Evolutionary conservation across 2,113 vertebrate genomes (phyloP).

Genomic region (Nesoenas mayeri): DNA sequence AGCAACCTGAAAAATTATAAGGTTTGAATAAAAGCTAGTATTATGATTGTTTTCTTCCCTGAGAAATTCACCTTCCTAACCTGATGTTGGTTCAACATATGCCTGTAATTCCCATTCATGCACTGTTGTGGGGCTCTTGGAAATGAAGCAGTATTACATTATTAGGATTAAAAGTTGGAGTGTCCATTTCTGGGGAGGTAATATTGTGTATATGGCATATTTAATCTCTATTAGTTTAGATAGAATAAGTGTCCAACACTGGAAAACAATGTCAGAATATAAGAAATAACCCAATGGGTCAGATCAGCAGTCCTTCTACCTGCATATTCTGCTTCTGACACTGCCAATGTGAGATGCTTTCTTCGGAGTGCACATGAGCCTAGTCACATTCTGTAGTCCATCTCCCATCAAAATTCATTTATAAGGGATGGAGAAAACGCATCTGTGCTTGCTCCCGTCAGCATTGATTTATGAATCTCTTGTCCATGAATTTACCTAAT

Average conservation of each 20-base stretch:
- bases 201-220: neutral
- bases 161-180: neutral
- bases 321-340: neutral
- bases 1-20: neutral
- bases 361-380: neutral
- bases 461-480: neutral
- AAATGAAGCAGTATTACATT: neutral
- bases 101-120: neutral
- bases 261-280: neutral
- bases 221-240: neutral
- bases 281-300: neutral
- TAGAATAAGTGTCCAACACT: neutral
- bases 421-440: neutral
- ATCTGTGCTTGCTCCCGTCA: neutral
- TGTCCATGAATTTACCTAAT: neutral
- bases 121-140: neutral
- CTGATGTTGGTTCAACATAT: neutral
- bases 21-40: neutral
- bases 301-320: neutral
- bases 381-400: neutral
- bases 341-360: neutral
- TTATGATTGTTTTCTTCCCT: neutral
- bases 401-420: neutral
- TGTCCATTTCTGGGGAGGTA: neutral
- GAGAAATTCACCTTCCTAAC: neutral